Percentiles rank a stretch among this genome's conserved stretches.
Evolutionary conservation across 2,888 invertebrate species (phyloP).

Genomic region (Epinotia ramella): DNA sequence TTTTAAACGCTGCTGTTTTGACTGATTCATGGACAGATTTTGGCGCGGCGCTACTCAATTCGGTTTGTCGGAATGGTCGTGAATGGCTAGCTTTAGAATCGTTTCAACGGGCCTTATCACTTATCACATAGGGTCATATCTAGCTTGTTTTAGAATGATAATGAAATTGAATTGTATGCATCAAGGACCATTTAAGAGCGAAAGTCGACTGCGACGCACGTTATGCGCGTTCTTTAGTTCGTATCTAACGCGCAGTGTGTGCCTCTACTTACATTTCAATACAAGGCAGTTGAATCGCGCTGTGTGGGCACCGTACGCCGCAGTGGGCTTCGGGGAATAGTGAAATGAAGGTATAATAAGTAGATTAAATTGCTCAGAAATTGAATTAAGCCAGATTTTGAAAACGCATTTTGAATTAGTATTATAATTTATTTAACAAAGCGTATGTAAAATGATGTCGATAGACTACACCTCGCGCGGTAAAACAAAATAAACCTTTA

Average conservation of each 20-base stretch:
- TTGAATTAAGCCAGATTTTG: background rate
- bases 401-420: background rate
- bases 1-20: no score
- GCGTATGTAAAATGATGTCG: background rate
- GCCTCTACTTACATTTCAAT: background rate
- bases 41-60: no score
- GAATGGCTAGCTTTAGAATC: no score
- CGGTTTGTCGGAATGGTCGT: no score
- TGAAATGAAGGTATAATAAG: no score
- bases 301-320: background rate
- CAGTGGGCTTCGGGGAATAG: background rate
- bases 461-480: background rate
- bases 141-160: no score
- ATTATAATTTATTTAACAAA: background rate
- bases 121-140: no score
- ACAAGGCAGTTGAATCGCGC: background rate
- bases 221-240: background rate
- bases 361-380: conserved; percentile 16
- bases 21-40: no score
- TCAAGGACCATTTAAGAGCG: background rate
- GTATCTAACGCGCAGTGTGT: background rate
- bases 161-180: no score
- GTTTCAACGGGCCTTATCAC: no score
- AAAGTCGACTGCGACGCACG: background rate
- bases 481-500: background rate